Conservation (phyloP, 2,888 invertebrate species). For the Melanostoma mellinum region DNA sequence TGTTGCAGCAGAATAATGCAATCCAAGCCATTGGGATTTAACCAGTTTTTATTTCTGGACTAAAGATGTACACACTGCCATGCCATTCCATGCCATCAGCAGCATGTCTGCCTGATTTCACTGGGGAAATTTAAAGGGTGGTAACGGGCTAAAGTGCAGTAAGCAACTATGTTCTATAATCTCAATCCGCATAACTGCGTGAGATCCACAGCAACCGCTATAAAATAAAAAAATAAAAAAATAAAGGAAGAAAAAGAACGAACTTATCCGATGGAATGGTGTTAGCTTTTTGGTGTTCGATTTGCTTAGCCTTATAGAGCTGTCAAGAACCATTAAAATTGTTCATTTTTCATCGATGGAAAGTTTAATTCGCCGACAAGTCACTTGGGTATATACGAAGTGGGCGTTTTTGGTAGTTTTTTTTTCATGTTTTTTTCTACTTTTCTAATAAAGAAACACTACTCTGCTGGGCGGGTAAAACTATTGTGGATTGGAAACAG, state of each 20-base stretch:
- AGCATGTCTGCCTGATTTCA: constrained; percentile 4
- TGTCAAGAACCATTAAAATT: constrained; percentile 67
- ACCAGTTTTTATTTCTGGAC: background rate
- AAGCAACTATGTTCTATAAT: constrained; percentile 50
- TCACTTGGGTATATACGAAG: background rate
- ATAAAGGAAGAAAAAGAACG: constrained; percentile 12
- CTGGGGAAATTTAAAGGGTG: constrained; percentile 50
- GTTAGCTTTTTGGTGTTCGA: constrained; percentile 64
- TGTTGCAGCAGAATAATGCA: constrained; percentile 53
- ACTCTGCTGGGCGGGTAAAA: constrained; percentile 25
- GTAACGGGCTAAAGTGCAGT: background rate
- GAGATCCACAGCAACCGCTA: constrained; percentile 1
- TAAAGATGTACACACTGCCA: constrained; percentile 13
- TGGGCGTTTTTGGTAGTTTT: background rate
- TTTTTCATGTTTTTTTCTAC: constrained; percentile 1
- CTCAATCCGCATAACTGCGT: constrained; percentile 52
- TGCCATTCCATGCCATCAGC: background rate
- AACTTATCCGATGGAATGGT: constrained; percentile 46
- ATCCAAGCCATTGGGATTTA: constrained; percentile 51
- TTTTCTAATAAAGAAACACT: constrained; percentile 10
- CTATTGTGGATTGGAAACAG: constrained; percentile 38
- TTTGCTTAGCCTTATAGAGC: constrained; percentile 69
- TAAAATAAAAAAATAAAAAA: background rate
- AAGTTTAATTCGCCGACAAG: constrained; percentile 63
- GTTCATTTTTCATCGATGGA: constrained; percentile 70